Base-by-base conservation (phyloP, 2,888 invertebrate species). In the Lithophane ornitopus region DNA sequence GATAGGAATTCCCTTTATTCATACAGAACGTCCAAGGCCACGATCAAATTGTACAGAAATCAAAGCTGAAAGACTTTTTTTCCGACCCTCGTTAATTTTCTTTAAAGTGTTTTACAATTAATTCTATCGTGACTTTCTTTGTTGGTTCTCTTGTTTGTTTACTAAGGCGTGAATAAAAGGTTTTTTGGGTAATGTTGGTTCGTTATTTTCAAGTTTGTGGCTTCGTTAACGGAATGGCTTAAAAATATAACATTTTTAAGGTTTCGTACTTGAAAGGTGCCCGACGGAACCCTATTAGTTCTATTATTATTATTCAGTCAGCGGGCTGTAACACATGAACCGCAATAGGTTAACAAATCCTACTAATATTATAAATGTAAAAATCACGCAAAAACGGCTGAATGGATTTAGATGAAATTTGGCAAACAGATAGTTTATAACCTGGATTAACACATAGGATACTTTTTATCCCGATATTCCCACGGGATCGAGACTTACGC, bases 1-100 rank as follows among this genome's bases (percentile, higher is more conserved):
- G 90, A 92, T 90, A 89, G 90, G 89, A 92, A 92, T 93, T 91
- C 85, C 88, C 90, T 92, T 92, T 90, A 91, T 85, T 91, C 92
- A 88, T 91, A 85, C 81, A 82, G 58, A 0, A 16, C 34, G 26
- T 41, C 74, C 86, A 88, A 86, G 81, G 85, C 82, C 83, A 71
- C 70, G 78, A 79, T 85, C 87, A 88, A 87, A 85, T 76, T 87
- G 85, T 87, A 80, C 66, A 84, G 82, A 76, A 86, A 85, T 86
- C 88, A 88, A 85, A 87, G 84, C 82, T 78, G 67, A 75, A 84
- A 87, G 82, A 79, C 52, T 82, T 82, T 88, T 84, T 84, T 88
- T 81, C 82, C 76, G 71, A 71, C 77, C 71, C 84, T 87, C 74
- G 81, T 87, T 88, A 88, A 87, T 89, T 89, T 83, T 73, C 65